These are phyloP conservation scores for Dendroctonus ponderosae DNA, from an alignment of 1,140 invertebrate species.

Conservation along the genomic window DNA sequence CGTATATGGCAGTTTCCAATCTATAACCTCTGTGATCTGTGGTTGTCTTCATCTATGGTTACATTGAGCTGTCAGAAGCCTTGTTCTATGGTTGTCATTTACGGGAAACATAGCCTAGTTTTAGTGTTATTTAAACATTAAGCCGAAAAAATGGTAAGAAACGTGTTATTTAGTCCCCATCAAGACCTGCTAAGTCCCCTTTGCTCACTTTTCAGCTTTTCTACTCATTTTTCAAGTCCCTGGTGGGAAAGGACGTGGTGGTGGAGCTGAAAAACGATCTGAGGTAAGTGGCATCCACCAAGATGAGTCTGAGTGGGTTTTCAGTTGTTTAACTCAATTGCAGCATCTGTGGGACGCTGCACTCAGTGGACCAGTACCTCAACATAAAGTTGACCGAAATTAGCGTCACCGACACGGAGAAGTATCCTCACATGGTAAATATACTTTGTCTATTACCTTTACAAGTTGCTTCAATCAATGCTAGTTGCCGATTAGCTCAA, in stretches of 20 bases:
- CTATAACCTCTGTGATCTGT: too few species aligned
- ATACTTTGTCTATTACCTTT: background rate
- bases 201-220: conserved; percentile 72
- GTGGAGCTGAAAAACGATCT: conserved; percentile 99
- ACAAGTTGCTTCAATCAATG: background rate
- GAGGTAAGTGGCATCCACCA: conserved; percentile 60
- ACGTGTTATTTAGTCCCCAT: background rate
- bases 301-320: background rate
- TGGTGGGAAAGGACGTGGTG: conserved; percentile 98
- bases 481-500: too few species aligned
- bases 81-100: too few species aligned
- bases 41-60: too few species aligned
- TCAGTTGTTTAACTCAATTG: conserved; percentile 45
- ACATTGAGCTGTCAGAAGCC: too few species aligned
- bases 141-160: background rate
- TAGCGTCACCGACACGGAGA: conserved; percentile 94
- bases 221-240: conserved; percentile 99
- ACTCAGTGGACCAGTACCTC: conserved; percentile 98
- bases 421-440: conserved; percentile 94
- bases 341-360: conserved; percentile 96
- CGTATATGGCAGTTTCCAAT: too few species aligned
- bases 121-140: too few species aligned
- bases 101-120: too few species aligned
- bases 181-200: background rate
- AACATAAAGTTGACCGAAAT: conserved; percentile 99